Evolutionary conservation across 2,888 invertebrate species (phyloP), one percentile per base, ranked within the genome.

Genomic region (Thereva nobilitata): DNA sequence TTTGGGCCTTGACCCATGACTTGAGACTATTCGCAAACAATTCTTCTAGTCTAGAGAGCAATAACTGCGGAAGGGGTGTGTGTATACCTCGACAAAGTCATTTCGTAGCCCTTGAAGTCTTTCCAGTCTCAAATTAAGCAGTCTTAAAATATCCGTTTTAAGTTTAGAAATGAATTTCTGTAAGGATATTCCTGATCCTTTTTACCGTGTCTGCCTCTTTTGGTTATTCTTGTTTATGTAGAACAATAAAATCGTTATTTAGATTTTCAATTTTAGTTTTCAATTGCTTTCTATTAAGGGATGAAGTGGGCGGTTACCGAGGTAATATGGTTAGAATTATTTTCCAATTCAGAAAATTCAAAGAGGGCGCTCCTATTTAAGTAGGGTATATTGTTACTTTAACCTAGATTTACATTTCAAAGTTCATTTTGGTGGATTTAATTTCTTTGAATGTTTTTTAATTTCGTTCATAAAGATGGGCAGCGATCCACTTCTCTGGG

Each of bases 21-120:
- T 61, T 37, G 35, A 5, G 53, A 61, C 61, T 50, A 61, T 61
- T 61, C 41, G 61, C 41, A 35, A 50, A 40, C 50, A 61, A 61
- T 61, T 50, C 34, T 61, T 61, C 61, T 61, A 61, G 61, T 61
- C 61, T 61, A 50, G 61, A 42, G 61, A 61, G 61, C 61, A 61
- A 61, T 59, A 59, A 59, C 45, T 61, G 40, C 10, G 23, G 34
- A 40, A 47, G 34, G 49, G 61, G 23, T 23, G 23, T 23, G 23
- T 23, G 23, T 23, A 23, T 2, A 23, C 23, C 23, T 23, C 23
- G 23, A 23, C 23, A 23, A 23, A 23, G 23, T 23, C 23, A 23
- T 23, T 23, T 23, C 23, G 23, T 23, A 23, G 23, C 23, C 23
- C 23, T 23, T 23, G 23, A 23, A 23, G 23, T 23, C 23, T 23